Percentiles rank a stretch among this genome's conserved stretches.
phyloP scores from a whole-genome alignment of 2,888 invertebrate species.

The Coelopa pilipes region DNA sequence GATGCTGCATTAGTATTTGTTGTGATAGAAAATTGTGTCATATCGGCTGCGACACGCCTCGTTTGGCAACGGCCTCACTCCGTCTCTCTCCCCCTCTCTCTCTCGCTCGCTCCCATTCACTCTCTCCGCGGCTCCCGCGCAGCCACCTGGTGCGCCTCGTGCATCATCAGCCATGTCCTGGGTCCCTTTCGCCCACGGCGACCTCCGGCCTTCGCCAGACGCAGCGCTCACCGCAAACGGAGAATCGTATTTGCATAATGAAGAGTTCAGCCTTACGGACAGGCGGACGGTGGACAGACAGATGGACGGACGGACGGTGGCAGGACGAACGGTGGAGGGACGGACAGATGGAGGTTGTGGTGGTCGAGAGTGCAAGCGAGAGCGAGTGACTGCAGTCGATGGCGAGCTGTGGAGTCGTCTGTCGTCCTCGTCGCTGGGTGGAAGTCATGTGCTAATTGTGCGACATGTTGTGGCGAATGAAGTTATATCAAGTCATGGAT shows the following conservation, averaged over 20 bases:
- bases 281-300: neutral
- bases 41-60: conserved; percentile 13
- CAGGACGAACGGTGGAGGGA: no score
- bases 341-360: no score
- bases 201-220: neutral
- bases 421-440: neutral
- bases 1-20: neutral
- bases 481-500: conserved; percentile 11
- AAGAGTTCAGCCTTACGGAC: conserved; percentile 11
- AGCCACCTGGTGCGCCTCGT: neutral
- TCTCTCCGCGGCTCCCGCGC: neutral
- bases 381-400: no score
- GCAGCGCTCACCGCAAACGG: neutral
- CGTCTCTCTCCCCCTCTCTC: neutral
- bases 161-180: neutral
- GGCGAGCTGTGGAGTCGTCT: neutral
- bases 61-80: neutral
- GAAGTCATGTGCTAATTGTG: conserved; percentile 23
- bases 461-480: conserved; percentile 17
- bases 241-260: conserved; percentile 28
- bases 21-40: conserved; percentile 10
- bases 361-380: no score
- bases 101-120: neutral
- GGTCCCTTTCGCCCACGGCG: neutral
- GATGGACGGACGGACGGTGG: no score